phyloP scores from a whole-genome alignment of 2,888 invertebrate species.

The Oligia strigilis region DNA sequence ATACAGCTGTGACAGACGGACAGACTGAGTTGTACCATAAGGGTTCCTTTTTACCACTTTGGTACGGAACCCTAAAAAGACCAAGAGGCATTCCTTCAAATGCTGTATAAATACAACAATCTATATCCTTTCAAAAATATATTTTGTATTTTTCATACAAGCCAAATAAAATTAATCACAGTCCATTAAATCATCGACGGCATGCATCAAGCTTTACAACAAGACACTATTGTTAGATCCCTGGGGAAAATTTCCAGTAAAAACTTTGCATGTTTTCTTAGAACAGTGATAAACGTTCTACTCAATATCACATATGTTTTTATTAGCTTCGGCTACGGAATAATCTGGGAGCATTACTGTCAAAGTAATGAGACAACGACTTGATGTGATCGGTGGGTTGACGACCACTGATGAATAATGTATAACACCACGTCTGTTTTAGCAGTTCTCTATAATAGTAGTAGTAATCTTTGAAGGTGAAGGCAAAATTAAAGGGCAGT shows the following conservation, averaged over 20 bases:
- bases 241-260: conserved; percentile 57
- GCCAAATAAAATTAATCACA: conserved; percentile 23
- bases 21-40: too few species aligned
- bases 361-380: conserved; percentile 10
- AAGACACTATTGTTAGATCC: conserved; percentile 46
- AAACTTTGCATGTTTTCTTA: conserved; percentile 47
- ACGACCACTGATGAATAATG: background rate
- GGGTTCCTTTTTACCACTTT: too few species aligned
- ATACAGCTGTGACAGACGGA: too few species aligned
- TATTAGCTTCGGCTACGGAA: conserved; percentile 12
- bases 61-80: too few species aligned
- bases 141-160: background rate
- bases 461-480: background rate
- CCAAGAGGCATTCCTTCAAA: background rate
- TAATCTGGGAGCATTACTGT: conserved; percentile 28
- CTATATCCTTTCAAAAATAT: background rate
- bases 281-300: conserved; percentile 46
- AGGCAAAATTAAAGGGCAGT: background rate
- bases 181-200: background rate
- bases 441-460: background rate
- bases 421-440: too few species aligned
- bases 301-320: conserved; percentile 22
- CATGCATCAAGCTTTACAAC: conserved; percentile 41
- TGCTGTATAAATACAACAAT: too few species aligned
- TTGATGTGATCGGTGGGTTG: conserved; percentile 23